These are phyloP conservation scores for Yponomeuta evonymella DNA, from an alignment of 2,888 invertebrate genomes.

Conservation along the genomic window DNA sequence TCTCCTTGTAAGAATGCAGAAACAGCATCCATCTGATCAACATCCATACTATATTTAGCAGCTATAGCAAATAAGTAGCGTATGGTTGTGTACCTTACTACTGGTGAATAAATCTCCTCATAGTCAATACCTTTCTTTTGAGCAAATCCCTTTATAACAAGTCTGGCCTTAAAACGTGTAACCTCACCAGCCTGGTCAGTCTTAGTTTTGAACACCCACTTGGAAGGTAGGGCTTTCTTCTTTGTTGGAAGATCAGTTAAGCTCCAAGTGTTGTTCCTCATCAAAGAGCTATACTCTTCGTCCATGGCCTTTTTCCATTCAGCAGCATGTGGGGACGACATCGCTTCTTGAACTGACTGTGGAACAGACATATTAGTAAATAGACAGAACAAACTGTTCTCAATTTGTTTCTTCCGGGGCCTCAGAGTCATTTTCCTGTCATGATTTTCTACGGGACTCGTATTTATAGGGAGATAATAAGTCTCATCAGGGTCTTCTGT, in stretches of 20 bases:
- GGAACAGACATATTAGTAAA: conserved; percentile 17
- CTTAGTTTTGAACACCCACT: conserved; percentile 24
- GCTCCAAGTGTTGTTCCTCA: conserved; percentile 23
- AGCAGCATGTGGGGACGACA: conserved; percentile 19
- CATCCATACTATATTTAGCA: conserved; percentile 23
- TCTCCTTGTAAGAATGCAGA: conserved; percentile 28
- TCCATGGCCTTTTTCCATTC: conserved; percentile 25
- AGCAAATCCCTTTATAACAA: conserved; percentile 23
- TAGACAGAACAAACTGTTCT: background rate
- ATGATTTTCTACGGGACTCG: background rate
- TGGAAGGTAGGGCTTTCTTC: conserved; percentile 19
- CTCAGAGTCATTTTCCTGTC: background rate
- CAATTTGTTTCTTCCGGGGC: conserved; percentile 3
- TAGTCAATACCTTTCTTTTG: conserved; percentile 21
- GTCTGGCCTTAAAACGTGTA: conserved; percentile 19
- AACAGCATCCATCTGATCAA: conserved; percentile 27
- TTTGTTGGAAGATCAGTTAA: conserved; percentile 18
- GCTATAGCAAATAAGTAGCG: conserved; percentile 26
- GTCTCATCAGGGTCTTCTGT: conserved; percentile 1
- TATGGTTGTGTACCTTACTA: conserved; percentile 17
- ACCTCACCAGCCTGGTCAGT: conserved; percentile 21
- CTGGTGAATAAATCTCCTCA: conserved; percentile 21
- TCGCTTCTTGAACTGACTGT: conserved; percentile 23
- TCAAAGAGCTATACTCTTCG: conserved; percentile 22
- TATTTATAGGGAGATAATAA: background rate